phyloP scores from a whole-genome alignment of 2,888 invertebrate species.

The Tiliacea aurago region DNA sequence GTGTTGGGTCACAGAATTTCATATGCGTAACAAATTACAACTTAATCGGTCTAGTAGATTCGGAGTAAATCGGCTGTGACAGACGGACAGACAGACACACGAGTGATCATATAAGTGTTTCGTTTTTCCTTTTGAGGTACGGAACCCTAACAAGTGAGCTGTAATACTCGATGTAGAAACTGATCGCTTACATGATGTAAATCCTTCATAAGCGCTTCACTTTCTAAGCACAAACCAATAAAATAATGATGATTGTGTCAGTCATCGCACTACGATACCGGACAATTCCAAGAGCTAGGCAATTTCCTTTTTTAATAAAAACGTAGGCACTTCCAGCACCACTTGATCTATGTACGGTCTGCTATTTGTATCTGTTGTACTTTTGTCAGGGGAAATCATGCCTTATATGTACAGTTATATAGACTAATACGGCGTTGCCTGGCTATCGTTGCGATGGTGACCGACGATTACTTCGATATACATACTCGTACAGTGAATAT shows the following conservation, averaged over 20 bases:
- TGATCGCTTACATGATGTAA: background rate
- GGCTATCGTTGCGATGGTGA: slow-evolving; percentile 87
- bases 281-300: background rate
- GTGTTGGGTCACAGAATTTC: too few relatives aligned
- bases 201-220: background rate
- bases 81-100: too few relatives aligned
- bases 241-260: background rate
- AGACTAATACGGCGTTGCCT: slow-evolving; percentile 84
- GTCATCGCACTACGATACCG: background rate
- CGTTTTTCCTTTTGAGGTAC: too few relatives aligned
- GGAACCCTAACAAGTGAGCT: background rate
- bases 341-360: slow-evolving; percentile 64
- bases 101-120: too few relatives aligned
- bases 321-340: slow-evolving; percentile 49
- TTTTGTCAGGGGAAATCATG: slow-evolving; percentile 88
- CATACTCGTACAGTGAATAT: slow-evolving; percentile 62
- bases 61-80: too few relatives aligned
- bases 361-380: slow-evolving; percentile 82
- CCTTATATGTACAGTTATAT: slow-evolving; percentile 80
- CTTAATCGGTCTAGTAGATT: too few relatives aligned
- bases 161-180: background rate
- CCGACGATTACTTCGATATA: slow-evolving; percentile 74
- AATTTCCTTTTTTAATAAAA: background rate
- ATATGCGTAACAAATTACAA: too few relatives aligned
- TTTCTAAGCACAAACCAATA: background rate